phyloP scores from a whole-genome alignment of 2,888 invertebrate genomes.

The Drosophila gaucha region DNA sequence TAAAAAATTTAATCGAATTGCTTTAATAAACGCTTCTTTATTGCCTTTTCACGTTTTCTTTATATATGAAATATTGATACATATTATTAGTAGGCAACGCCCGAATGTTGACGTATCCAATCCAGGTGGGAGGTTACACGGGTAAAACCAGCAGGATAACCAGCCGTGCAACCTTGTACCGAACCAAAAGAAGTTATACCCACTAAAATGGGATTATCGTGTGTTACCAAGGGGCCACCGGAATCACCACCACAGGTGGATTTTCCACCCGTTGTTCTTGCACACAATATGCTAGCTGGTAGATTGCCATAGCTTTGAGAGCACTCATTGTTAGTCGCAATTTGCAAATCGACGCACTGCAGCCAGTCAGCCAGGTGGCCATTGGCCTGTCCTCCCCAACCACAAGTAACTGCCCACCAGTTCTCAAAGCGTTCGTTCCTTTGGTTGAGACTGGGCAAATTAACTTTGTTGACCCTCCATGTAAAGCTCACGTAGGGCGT shows the following conservation, averaged over 20 bases:
- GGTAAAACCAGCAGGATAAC: constrained; percentile 57
- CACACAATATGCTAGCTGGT: constrained; percentile 34
- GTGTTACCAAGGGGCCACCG: constrained; percentile 82
- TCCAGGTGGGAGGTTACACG: constrained; percentile 60
- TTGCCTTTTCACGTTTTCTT: no score
- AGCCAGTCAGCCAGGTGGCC: constrained; percentile 72
- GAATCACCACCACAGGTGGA: constrained; percentile 84
- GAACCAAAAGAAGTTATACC: constrained; percentile 58
- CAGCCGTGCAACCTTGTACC: constrained; percentile 40
- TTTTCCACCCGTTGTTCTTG: constrained; percentile 45
- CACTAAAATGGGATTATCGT: constrained; percentile 45
- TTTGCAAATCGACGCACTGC: constrained; percentile 59
- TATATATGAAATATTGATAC: background rate
- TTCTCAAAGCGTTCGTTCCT: constrained; percentile 30
- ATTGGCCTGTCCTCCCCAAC: constrained; percentile 64
- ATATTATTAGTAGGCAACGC: constrained; percentile 44
- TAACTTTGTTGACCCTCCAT: constrained; percentile 18
- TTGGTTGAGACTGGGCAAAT: constrained; percentile 34
- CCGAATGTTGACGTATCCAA: constrained; percentile 67
- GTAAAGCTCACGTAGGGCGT: constrained; percentile 42
- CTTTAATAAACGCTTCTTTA: constrained; percentile 2
- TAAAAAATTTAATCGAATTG: no score
- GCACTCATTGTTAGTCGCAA: constrained; percentile 76
- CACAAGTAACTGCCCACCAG: constrained; percentile 49
- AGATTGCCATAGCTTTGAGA: constrained; percentile 81